These are phyloP conservation scores for Himalopsyche tibetana DNA, from an alignment of 2,888 invertebrate genomes.

Conservation along the genomic window DNA sequence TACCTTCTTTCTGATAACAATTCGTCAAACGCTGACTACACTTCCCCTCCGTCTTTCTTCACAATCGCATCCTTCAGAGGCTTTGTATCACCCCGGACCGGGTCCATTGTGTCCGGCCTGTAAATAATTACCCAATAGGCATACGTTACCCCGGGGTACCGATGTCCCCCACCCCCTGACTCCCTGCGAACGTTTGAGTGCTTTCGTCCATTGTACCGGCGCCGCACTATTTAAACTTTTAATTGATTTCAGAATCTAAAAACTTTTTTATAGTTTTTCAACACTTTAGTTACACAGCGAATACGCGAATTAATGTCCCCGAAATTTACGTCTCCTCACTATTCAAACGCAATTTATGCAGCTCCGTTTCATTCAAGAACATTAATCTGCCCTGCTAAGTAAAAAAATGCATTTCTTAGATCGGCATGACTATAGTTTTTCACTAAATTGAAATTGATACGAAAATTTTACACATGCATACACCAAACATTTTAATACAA, in stretches of 20 bases:
- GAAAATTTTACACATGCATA: no score
- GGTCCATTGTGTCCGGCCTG: slow-evolving; percentile 19
- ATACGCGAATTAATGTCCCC: no score
- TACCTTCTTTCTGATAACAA: background rate
- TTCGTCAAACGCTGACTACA: background rate
- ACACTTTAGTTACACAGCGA: no score
- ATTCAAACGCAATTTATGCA: no score
- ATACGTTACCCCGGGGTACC: slow-evolving; percentile 31
- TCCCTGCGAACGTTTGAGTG: background rate
- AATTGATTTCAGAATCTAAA: background rate
- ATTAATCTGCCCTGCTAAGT: no score
- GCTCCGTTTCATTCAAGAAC: no score
- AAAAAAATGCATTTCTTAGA: no score
- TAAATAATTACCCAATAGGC: slow-evolving; percentile 21
- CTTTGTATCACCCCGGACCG: background rate
- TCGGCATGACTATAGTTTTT: no score
- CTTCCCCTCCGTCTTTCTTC: background rate
- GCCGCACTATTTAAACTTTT: background rate
- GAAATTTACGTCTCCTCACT: no score
- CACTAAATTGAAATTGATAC: no score
- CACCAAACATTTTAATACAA: no score
- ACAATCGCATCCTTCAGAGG: slow-evolving; percentile 11
- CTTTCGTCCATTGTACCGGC: background rate
- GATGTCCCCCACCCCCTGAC: background rate
- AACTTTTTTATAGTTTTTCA: background rate